Percentiles rank a stretch among this genome's conserved stretches.
phyloP scores from a whole-genome alignment of 2,113 vertebrate genomes.

The Pygoscelis antarcticus region DNA sequence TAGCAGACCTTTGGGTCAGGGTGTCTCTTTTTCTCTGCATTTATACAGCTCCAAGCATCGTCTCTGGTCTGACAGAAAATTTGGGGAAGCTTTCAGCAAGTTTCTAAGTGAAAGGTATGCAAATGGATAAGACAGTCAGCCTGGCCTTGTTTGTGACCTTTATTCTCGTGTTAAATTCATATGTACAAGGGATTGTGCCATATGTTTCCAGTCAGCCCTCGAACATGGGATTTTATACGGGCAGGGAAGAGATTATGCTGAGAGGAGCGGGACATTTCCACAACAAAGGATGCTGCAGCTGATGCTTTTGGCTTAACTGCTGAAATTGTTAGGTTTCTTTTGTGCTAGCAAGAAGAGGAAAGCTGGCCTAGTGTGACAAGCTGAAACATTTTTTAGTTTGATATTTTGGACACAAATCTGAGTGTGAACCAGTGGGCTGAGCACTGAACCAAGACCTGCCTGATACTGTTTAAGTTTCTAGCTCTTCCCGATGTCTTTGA shows the following conservation, averaged over 20 bases:
- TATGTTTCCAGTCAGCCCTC: slow-evolving; percentile 1
- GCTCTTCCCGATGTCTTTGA: background rate
- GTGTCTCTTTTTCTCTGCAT: background rate
- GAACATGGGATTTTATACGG: background rate
- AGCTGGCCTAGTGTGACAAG: background rate
- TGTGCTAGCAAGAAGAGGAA: background rate
- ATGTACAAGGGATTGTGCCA: background rate
- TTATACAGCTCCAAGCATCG: background rate
- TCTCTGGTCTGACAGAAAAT: background rate
- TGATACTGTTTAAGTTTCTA: background rate
- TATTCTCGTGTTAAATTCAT: background rate
- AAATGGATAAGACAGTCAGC: slow-evolving; percentile 4
- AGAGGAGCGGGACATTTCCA: background rate
- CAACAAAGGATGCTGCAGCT: background rate
- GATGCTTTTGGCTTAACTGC: background rate
- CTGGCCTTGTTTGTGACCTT: background rate
- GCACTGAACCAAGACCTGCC: background rate
- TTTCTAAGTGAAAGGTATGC: slow-evolving; percentile 4
- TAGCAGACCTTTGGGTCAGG: background rate
- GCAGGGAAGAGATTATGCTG: background rate
- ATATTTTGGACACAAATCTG: background rate
- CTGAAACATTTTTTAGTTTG: background rate
- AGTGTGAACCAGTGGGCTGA: background rate
- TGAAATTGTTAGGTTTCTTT: background rate
- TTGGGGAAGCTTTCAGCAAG: background rate